phyloP scores from a whole-genome alignment of 2,797 vertebrate species.

The Meda fulgida region DNA sequence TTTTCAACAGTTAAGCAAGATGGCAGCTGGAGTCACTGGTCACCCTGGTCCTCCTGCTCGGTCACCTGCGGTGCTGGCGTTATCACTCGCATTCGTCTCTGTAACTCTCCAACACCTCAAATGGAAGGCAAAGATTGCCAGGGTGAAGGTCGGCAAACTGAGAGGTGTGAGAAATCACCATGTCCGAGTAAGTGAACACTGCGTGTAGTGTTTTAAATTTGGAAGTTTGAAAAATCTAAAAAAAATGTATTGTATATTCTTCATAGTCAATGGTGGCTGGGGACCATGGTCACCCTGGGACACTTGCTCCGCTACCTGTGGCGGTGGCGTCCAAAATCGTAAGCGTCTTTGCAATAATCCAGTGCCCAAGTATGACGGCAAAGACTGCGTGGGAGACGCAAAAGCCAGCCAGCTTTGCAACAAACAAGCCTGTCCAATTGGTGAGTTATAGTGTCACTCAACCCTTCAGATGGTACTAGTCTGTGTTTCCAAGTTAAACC shows the following conservation, averaged over 20 bases:
- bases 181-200: conserved; percentile 88
- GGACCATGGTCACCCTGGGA: conserved; percentile 97
- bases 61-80: conserved; percentile 91
- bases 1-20: conserved; percentile 90
- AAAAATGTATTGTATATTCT: not conserved
- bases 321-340: conserved; percentile 88
- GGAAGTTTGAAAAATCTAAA: not conserved
- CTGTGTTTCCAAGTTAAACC: not conserved
- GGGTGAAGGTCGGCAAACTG: conserved; percentile 91
- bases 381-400: conserved; percentile 88
- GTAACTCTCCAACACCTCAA: conserved; percentile 97
- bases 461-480: not conserved
- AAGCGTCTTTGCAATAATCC: conserved; percentile 94
- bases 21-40: conserved; percentile 98
- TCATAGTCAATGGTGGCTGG: conserved; percentile 93
- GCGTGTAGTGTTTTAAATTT: not conserved
- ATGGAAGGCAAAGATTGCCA: conserved; percentile 90
- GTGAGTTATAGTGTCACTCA: conserved; percentile 74
- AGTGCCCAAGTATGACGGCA: conserved; percentile 86
- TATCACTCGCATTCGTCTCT: conserved; percentile 96
- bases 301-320: conserved; percentile 89
- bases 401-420: conserved; percentile 88
- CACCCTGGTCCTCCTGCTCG: conserved; percentile 97
- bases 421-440: conserved; percentile 91
- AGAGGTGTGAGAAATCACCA: conserved; percentile 86